phyloP scores from a whole-genome alignment of 2,113 vertebrate genomes.

The Eudyptes chrysolophus region DNA sequence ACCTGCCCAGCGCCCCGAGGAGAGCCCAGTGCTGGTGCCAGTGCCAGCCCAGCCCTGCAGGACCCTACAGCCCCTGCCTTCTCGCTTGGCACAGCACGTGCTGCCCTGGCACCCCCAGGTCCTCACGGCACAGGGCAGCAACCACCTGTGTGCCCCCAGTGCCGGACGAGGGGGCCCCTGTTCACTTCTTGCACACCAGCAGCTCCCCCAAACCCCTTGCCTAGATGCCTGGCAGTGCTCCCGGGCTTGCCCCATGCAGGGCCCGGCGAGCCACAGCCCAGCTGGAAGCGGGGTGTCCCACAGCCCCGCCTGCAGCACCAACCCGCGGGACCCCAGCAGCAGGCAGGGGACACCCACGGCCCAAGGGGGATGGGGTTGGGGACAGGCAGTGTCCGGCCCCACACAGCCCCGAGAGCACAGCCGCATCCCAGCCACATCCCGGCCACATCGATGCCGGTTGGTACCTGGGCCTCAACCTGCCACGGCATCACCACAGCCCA shows the following conservation, averaged over 20 bases:
- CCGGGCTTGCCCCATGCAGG: not conserved
- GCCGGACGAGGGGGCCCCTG: not conserved
- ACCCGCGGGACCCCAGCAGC: not conserved
- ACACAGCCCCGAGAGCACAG: not conserved
- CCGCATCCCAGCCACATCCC: not conserved
- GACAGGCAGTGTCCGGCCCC: not conserved
- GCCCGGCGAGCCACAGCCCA: not conserved
- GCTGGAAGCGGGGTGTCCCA: not conserved
- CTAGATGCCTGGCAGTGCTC: not conserved
- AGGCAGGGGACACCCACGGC: not conserved
- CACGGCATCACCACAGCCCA: not conserved
- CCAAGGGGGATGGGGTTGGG: not conserved
- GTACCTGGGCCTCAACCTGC: not conserved
- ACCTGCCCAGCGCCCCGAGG: rapidly evolving
- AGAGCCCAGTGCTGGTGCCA: not conserved
- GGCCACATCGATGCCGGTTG: not conserved
- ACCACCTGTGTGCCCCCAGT: not conserved
- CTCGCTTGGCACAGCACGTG: not conserved
- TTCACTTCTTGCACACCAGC: rapidly evolving
- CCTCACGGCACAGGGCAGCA: not conserved
- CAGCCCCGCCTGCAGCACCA: not conserved
- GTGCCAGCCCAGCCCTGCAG: not conserved
- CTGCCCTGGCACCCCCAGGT: not conserved
- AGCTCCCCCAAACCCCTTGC: not conserved
- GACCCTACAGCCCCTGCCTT: not conserved